phyloP scores from a whole-genome alignment of 2,113 vertebrate species.

The Ctenodactylus gundi region DNA sequence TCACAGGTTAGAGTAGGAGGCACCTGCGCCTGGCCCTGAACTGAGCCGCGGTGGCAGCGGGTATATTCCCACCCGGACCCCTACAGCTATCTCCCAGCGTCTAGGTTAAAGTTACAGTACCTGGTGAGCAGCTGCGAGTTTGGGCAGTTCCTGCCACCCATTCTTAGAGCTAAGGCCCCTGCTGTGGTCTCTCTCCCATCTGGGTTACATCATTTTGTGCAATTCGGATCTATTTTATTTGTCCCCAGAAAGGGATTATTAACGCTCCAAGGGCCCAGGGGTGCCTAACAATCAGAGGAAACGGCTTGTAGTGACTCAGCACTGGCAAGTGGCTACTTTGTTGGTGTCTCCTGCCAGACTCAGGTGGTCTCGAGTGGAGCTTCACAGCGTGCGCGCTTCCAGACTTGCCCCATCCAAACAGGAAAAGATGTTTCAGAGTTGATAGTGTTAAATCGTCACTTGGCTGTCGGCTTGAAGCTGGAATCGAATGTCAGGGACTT shows the following conservation, averaged over 20 bases:
- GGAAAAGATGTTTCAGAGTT: fast-evolving
- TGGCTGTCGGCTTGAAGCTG: background rate
- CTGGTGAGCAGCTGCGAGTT: constrained; percentile 56
- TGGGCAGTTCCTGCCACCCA: background rate
- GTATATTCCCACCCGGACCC: background rate
- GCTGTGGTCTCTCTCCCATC: background rate
- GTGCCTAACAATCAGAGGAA: background rate
- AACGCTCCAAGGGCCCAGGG: background rate
- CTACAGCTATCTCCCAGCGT: background rate
- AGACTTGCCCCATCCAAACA: background rate
- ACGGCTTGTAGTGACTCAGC: constrained; percentile 81
- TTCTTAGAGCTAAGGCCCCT: background rate
- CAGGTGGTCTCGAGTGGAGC: constrained; percentile 33
- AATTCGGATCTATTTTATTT: background rate
- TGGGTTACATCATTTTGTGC: background rate
- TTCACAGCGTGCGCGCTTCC: background rate
- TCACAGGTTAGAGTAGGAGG: constrained; percentile 45
- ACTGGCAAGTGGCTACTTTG: constrained; percentile 58
- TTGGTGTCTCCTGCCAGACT: background rate
- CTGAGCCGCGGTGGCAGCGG: background rate
- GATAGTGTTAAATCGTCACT: background rate
- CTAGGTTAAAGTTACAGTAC: constrained; percentile 65
- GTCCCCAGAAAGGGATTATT: background rate
- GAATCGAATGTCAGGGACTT: background rate
- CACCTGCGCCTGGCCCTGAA: background rate